Conservation (phyloP, 2,797 vertebrate genomes). For the Orestias chungarensis region DNA sequence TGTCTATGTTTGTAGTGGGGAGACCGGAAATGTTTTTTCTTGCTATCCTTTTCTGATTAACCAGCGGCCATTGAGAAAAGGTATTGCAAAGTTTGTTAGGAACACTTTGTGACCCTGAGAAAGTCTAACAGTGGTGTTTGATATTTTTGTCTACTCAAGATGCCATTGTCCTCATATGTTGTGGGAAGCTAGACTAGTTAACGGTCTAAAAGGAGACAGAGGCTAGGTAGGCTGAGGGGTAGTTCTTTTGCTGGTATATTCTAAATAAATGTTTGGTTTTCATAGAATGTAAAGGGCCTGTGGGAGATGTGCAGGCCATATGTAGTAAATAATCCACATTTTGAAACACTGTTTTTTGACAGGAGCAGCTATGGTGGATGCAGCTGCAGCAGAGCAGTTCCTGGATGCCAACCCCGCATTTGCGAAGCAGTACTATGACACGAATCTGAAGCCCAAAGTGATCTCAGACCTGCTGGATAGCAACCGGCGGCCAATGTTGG, state of each 20-base stretch:
- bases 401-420: conserved; percentile 87
- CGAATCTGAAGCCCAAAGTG: conserved; percentile 79
- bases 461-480: conserved; percentile 82
- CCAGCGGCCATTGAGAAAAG: background rate
- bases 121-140: background rate
- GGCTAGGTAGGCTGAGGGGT: background rate
- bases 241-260: background rate
- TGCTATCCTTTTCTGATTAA: background rate
- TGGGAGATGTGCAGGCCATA: background rate
- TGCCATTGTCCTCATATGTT: background rate
- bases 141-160: background rate
- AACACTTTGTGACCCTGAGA: background rate
- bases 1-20: background rate
- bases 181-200: background rate
- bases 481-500: conserved; percentile 70
- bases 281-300: background rate
- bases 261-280: background rate
- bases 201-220: background rate
- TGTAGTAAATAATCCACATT: background rate
- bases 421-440: conserved; percentile 86
- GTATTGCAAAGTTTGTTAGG: background rate
- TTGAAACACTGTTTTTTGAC: background rate
- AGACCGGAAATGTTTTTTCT: background rate
- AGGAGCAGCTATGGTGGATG: conserved; percentile 79
- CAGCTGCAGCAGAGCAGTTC: conserved; percentile 86